Evolutionary conservation across 2,888 invertebrate genomes (phyloP), one percentile per base, ranked within the genome.

Genomic region (Microdon myrmicae): DNA sequence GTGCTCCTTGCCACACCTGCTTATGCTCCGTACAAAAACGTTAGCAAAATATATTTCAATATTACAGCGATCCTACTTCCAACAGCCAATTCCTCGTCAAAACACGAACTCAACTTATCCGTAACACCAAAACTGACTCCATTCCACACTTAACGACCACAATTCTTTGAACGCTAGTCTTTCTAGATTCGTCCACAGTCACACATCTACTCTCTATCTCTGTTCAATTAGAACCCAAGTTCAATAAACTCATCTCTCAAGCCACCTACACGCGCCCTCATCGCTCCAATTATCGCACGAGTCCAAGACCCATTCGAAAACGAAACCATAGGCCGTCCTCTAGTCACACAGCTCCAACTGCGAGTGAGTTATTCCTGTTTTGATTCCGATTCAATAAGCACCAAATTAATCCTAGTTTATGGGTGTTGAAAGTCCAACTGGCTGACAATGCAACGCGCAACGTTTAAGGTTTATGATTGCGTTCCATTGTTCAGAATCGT

Each of bases 331-430:
- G 34, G 19, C 29, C 39, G 47, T 43, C 48, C 60, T 41, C 53
- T 32, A 35, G 29, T 34, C n/a, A 9, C 17, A 23, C 16, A 22
- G n/a, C 31, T 37, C 43, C 34, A 41, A 9, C 14, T 19, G 22
- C 10, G 6, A 10, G n/a, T 73, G 41, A 64, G 51, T 53, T 58
- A 51, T 51, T 67, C 66, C 72, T 75, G 74, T 78, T 78, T 75
- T 75, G 77, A 77, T 74, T 75, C 76, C 76, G 73, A 73, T 75
- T 75, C 77, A 74, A 79, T 79, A 79, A 76, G 77, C 73, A 73
- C 75, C 75, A 79, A 79, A 76, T 79, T 79, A 79, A 79, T 79
- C 78, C 79, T 79, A 74, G 74, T 79, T 79, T 79, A 79, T 79
- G 79, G 74, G 74, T 75, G 74, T 74, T 74, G 73, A 74, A 72